These are phyloP conservation scores for Acrossocheilus fasciatus DNA, from an alignment of 2,797 vertebrate species.

Conservation along the genomic window DNA sequence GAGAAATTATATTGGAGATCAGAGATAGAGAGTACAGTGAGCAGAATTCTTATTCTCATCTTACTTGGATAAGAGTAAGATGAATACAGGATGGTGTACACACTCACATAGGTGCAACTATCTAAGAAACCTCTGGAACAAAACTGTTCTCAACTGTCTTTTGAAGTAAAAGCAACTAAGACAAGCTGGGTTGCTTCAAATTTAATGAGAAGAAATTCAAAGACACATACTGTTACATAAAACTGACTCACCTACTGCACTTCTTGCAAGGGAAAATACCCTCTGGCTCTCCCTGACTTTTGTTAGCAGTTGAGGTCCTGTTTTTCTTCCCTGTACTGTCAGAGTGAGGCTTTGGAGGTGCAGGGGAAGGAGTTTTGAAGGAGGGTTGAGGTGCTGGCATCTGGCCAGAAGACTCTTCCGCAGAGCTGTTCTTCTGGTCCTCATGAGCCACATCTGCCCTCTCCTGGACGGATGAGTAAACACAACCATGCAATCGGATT, in stretches of 20 bases:
- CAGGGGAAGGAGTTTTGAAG: constrained; percentile 65
- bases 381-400: constrained; percentile 70
- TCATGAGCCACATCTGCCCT: constrained; percentile 77
- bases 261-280: constrained; percentile 98
- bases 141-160: background rate
- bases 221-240: background rate
- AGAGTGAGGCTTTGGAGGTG: constrained; percentile 72
- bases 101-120: background rate
- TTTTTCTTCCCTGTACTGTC: constrained; percentile 75
- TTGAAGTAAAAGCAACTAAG: background rate
- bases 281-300: constrained; percentile 81
- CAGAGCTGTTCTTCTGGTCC: constrained; percentile 77
- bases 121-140: background rate
- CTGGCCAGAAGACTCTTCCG: constrained; percentile 75
- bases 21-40: too few species aligned
- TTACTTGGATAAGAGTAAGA: background rate
- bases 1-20: background rate
- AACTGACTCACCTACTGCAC: constrained; percentile 89
- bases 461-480: constrained; percentile 69
- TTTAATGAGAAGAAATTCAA: background rate
- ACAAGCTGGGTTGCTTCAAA: background rate
- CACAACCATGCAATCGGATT: constrained; percentile 62
- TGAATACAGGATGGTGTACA: background rate
- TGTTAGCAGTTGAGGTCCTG: constrained; percentile 73
- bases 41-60: background rate